These are phyloP conservation scores for Dolichoris vasculosae DNA, from an alignment of 1,140 invertebrate species.

Conservation along the genomic window DNA sequence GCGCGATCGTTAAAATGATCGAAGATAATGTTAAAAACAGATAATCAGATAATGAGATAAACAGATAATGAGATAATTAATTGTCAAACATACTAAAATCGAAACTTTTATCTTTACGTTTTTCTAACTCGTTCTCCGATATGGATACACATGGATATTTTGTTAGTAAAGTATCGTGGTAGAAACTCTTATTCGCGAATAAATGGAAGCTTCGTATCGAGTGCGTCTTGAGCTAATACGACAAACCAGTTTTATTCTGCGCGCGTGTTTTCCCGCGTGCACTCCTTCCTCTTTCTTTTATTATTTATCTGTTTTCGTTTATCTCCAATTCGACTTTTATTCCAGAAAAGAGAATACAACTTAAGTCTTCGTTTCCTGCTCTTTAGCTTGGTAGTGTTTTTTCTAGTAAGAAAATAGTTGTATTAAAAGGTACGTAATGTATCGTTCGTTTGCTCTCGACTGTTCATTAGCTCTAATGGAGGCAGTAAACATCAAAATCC, in stretches of 20 bases:
- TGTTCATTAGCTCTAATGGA: too few species aligned
- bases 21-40: too few species aligned
- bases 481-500: too few species aligned
- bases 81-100: not conserved
- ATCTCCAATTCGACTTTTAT: not conserved
- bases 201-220: not conserved
- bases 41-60: too few species aligned
- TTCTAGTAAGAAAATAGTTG: not conserved
- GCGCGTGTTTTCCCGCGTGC: conserved; percentile 2
- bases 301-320: not conserved
- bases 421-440: too few species aligned
- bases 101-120: not conserved
- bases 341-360: not conserved
- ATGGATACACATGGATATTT: not conserved
- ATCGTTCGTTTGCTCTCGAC: too few species aligned
- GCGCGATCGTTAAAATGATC: too few species aligned
- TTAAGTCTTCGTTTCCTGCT: not conserved
- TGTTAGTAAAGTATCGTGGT: too few species aligned
- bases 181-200: not conserved
- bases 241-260: conserved; percentile 39
- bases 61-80: too few species aligned
- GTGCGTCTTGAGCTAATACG: not conserved
- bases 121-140: not conserved
- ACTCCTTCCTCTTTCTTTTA: not conserved
- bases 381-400: not conserved